A percentile compares a stretch with the other conserved stretches of the same genome.
phyloP scores from a whole-genome alignment of 2,888 invertebrate species.

The Standfussiana lucernea region DNA sequence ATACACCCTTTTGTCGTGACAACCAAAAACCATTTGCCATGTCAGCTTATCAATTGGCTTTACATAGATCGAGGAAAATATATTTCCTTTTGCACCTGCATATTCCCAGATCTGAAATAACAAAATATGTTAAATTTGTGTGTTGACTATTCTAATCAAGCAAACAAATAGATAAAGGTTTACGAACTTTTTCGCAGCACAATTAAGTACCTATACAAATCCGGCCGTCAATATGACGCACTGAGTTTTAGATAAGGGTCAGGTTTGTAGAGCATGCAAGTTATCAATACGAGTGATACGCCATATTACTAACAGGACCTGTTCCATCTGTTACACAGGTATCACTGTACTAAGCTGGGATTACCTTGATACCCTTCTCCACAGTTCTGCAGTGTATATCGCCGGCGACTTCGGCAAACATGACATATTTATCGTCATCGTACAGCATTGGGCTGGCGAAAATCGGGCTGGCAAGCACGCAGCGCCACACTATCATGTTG shows the following conservation, averaged over 20 bases:
- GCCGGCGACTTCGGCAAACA: constrained; percentile 91
- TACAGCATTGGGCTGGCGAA: constrained; percentile 92
- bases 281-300: neutral
- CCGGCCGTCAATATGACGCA: constrained; percentile 13
- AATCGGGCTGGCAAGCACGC: constrained; percentile 91
- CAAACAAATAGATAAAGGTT: constrained; percentile 4
- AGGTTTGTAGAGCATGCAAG: neutral
- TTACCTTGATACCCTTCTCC: constrained; percentile 88
- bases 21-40: constrained; percentile 92
- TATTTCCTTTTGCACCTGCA: constrained; percentile 91
- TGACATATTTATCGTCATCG: constrained; percentile 88
- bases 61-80: constrained; percentile 93
- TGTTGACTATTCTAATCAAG: neutral
- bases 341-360: constrained; percentile 2
- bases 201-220: constrained; percentile 5
- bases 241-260: constrained; percentile 20
- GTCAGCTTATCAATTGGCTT: constrained; percentile 83
- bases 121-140: neutral
- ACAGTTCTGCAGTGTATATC: constrained; percentile 89
- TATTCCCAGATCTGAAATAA: constrained; percentile 91
- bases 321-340: neutral
- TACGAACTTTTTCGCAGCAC: constrained; percentile 4
- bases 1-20: constrained; percentile 93
- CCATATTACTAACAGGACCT: neutral
- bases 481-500: constrained; percentile 91